These are phyloP conservation scores for Diogma glabrata DNA, from an alignment of 2,888 invertebrate genomes.

Conservation along the genomic window DNA sequence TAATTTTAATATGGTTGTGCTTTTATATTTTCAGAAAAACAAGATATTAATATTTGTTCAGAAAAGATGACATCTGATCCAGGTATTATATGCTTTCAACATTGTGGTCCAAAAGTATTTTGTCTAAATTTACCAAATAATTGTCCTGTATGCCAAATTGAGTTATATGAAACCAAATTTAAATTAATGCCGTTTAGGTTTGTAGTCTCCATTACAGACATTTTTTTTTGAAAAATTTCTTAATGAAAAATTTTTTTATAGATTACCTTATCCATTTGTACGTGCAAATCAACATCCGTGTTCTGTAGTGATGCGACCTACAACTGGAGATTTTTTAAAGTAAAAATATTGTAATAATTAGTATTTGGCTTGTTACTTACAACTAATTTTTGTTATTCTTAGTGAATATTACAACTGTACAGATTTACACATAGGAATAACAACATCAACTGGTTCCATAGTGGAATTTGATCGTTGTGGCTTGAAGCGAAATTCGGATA, in stretches of 20 bases:
- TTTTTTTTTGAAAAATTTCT: too few species aligned
- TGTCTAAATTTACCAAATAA: conserved; percentile 63
- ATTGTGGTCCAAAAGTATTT: conserved; percentile 73
- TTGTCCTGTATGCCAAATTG: conserved; percentile 67
- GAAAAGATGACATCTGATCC: conserved; percentile 49
- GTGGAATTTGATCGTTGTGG: conserved; percentile 79
- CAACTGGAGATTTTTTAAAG: conserved; percentile 79
- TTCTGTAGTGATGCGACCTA: conserved; percentile 76
- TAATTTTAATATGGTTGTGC: too few species aligned
- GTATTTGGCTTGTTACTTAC: too few species aligned
- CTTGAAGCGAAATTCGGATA: conserved; percentile 44
- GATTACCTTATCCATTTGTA: conserved; percentile 77
- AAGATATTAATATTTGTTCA: too few species aligned
- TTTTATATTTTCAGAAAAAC: too few species aligned
- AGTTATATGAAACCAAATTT: conserved; percentile 42
- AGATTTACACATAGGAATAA: conserved; percentile 84
- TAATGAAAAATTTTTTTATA: conserved; percentile 42
- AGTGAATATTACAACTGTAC: conserved; percentile 73
- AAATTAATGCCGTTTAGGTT: conserved; percentile 67
- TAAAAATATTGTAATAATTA: conserved; percentile 38
- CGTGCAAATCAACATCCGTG: conserved; percentile 70
- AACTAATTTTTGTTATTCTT: conserved; percentile 25
- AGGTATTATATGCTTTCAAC: conserved; percentile 82
- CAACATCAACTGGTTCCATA: conserved; percentile 66
- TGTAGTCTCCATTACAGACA: conserved; percentile 16